Conservation (phyloP, 2,797 vertebrate genomes). For the Epinephelus coioides region DNA sequence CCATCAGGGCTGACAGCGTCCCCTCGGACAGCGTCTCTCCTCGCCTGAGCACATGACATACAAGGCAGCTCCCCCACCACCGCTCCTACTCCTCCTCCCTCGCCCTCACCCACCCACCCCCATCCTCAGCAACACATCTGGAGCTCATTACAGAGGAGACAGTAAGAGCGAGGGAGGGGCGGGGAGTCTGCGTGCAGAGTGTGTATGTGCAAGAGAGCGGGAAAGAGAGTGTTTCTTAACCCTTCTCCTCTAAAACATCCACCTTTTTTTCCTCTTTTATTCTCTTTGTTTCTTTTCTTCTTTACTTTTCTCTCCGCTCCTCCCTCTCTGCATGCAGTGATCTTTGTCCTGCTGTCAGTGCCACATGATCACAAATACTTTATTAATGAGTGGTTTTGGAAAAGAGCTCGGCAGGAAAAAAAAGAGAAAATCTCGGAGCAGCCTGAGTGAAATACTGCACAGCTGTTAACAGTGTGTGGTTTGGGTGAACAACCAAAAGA, state of each 20-base stretch:
- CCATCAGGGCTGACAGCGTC: constrained; percentile 87
- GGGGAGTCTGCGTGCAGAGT: constrained; percentile 70
- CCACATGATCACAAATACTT: constrained; percentile 79
- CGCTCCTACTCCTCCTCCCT: constrained; percentile 53
- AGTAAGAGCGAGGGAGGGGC: constrained; percentile 82
- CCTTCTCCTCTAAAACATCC: constrained; percentile 66
- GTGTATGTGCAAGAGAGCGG: constrained; percentile 49
- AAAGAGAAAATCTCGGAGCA: constrained; percentile 28
- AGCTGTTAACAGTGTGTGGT: constrained; percentile 86
- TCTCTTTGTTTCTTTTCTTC: constrained; percentile 33
- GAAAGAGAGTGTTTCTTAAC: constrained; percentile 62
- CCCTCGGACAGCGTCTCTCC: constrained; percentile 85
- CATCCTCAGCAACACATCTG: constrained; percentile 86
- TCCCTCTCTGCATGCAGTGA: constrained; percentile 33
- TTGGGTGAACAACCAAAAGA: constrained; percentile 79
- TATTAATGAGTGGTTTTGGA: constrained; percentile 80
- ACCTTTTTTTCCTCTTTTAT: constrained; percentile 56
- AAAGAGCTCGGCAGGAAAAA: constrained; percentile 49
- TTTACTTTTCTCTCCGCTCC: not conserved
- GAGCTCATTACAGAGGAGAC: constrained; percentile 89
- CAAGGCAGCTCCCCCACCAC: constrained; percentile 66
- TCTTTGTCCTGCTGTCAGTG: constrained; percentile 67
- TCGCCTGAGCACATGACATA: constrained; percentile 82
- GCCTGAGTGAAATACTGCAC: constrained; percentile 78
- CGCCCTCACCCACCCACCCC: constrained; percentile 66